These are phyloP conservation scores for Drosophila meridionalis DNA, from an alignment of 2,888 invertebrate genomes.

Conservation along the genomic window DNA sequence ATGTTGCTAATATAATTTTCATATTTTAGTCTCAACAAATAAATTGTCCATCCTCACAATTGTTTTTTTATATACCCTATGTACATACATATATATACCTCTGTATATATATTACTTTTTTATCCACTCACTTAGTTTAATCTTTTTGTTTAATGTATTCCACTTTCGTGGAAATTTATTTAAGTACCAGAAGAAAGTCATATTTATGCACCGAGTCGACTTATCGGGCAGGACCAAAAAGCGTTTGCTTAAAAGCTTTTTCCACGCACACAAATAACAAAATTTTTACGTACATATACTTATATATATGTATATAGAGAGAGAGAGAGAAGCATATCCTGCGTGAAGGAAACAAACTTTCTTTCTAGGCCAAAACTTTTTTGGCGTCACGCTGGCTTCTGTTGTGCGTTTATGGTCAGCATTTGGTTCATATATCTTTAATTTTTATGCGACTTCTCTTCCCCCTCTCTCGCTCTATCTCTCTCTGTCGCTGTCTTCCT, in stretches of 20 bases:
- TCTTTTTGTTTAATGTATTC: slow-evolving; percentile 68
- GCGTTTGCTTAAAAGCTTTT: slow-evolving; percentile 58
- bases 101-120: slow-evolving; percentile 8
- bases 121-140: slow-evolving; percentile 67
- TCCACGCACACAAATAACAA: slow-evolving; percentile 14
- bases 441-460: slow-evolving; percentile 59
- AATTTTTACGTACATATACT: slow-evolving; percentile 2
- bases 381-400: slow-evolving; percentile 53
- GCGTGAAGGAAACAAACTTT: slow-evolving; percentile 17
- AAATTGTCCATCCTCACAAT: slow-evolving; percentile 3
- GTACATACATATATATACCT: not conserved
- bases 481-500: not conserved
- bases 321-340: slow-evolving; percentile 32
- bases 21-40: slow-evolving; percentile 2
- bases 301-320: too few species aligned
- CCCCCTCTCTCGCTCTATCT: not conserved
- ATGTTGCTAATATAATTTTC: slow-evolving; percentile 15
- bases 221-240: slow-evolving; percentile 44
- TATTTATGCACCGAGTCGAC: slow-evolving; percentile 52
- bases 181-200: slow-evolving; percentile 39
- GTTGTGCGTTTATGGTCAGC: slow-evolving; percentile 58
- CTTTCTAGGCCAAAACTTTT: slow-evolving; percentile 11
- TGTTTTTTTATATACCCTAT: not conserved
- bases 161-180: slow-evolving; percentile 55
- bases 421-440: slow-evolving; percentile 69